These are phyloP conservation scores for Caenorhabditis virilis DNA, from an alignment of 2,888 invertebrate species.

Conservation along the genomic window DNA sequence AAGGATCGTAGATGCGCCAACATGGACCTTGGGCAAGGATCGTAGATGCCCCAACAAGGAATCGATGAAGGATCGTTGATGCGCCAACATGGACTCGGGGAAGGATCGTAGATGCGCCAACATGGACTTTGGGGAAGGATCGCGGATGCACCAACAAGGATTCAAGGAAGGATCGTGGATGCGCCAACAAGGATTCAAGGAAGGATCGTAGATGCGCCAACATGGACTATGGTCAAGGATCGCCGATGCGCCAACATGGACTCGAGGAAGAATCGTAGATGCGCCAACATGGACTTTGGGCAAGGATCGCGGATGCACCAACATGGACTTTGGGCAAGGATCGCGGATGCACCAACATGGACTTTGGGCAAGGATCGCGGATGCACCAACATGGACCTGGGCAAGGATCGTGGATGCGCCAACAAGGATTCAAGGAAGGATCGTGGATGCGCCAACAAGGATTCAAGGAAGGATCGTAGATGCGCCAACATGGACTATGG, in stretches of 20 bases:
- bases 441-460: neutral
- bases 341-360: neutral
- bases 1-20: neutral
- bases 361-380: neutral
- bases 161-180: neutral
- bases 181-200: neutral
- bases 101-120: constrained; percentile 4
- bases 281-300: constrained; percentile 1
- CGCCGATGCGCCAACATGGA: constrained; percentile 2
- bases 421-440: neutral
- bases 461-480: neutral
- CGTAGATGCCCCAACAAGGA: constrained; percentile 1
- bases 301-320: constrained; percentile 2
- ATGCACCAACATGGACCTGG: neutral
- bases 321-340: neutral
- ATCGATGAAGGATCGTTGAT: neutral
- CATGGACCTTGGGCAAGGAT: neutral
- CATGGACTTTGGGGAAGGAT: constrained; percentile 1
- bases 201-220: neutral
- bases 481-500: neutral
- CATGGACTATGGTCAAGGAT: constrained; percentile 1
- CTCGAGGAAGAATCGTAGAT: neutral
- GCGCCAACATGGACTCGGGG: neutral
- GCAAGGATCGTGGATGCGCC: neutral
- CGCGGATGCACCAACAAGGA: neutral